Conservation (phyloP, 2,888 invertebrate species). For the Agelastica alni region DNA sequence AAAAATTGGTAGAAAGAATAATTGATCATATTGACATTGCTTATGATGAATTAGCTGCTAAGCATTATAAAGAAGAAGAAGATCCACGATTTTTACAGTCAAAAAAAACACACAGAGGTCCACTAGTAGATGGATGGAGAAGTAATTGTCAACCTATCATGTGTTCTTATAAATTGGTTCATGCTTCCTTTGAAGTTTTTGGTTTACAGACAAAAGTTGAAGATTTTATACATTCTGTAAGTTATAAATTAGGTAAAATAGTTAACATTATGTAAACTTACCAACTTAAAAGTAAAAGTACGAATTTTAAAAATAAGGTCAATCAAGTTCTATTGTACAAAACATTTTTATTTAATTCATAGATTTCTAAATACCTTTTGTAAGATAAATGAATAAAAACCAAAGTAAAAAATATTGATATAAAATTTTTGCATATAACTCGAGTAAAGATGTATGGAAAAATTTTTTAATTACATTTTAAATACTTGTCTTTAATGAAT, state of each 20-base stretch:
- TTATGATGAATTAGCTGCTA: conserved; percentile 81
- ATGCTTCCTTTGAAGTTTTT: conserved; percentile 90
- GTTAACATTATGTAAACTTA: neutral
- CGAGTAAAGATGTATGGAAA: no score
- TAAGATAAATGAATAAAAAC: no score
- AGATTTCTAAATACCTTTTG: no score
- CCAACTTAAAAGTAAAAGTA: no score
- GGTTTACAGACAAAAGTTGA: conserved; percentile 88
- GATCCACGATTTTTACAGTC: conserved; percentile 86
- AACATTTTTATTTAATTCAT: no score
- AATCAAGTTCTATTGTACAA: no score
- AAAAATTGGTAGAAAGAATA: conserved; percentile 72
- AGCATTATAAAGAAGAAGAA: conserved; percentile 88
- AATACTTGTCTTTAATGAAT: no score
- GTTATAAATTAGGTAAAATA: conserved; percentile 22
- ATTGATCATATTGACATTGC: conserved; percentile 87
- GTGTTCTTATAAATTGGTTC: conserved; percentile 91
- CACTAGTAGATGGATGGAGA: conserved; percentile 82
- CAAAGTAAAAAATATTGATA: no score
- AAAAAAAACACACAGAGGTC: conserved; percentile 80
- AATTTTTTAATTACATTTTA: no score
- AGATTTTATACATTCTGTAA: conserved; percentile 82
- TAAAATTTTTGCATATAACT: no score
- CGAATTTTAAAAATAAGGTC: no score
- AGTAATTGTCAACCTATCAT: conserved; percentile 77